Percentiles rank a stretch among this genome's conserved stretches.
Conservation (phyloP, 1,140 invertebrate genomes). For the Drosophila pruinosa region DNA sequence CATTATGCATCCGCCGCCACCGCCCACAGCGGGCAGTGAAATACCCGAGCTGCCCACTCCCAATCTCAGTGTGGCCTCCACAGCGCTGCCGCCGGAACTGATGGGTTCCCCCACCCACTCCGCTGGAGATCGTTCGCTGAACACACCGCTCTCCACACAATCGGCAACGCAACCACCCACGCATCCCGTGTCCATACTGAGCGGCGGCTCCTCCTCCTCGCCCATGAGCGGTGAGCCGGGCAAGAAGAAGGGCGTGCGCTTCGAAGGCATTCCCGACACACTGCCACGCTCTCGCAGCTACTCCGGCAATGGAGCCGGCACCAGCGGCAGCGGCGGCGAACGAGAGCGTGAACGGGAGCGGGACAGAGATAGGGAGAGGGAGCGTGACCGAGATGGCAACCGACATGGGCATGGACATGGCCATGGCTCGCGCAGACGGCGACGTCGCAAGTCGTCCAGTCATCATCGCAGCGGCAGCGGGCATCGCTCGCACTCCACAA, state of each 20-base stretch:
- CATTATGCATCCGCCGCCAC: slow-evolving; percentile 56
- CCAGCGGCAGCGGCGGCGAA: slow-evolving; percentile 36
- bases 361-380: slow-evolving; percentile 26
- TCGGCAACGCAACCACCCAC: slow-evolving; percentile 54
- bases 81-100: slow-evolving; percentile 72
- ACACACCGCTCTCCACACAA: slow-evolving; percentile 64
- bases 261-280: slow-evolving; percentile 77
- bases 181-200: slow-evolving; percentile 75
- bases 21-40: slow-evolving; percentile 34
- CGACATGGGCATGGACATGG: slow-evolving; percentile 42
- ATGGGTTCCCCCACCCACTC: slow-evolving; percentile 77
- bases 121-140: slow-evolving; percentile 62
- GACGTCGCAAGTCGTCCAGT: slow-evolving; percentile 69
- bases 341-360: slow-evolving; percentile 33
- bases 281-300: slow-evolving; percentile 77
- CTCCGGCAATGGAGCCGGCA: slow-evolving; percentile 77
- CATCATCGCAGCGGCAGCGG: slow-evolving; percentile 69
- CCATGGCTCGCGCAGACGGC: slow-evolving; percentile 56
- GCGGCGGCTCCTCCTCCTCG: slow-evolving; percentile 74
- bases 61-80: slow-evolving; percentile 78
- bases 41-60: slow-evolving; percentile 76
- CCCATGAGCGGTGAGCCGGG: slow-evolving; percentile 73
- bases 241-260: slow-evolving; percentile 81
- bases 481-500: slow-evolving; percentile 76
- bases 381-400: slow-evolving; percentile 25